Conservation (phyloP, 1,140 invertebrate genomes). For the Penaeus vannamei region DNA sequence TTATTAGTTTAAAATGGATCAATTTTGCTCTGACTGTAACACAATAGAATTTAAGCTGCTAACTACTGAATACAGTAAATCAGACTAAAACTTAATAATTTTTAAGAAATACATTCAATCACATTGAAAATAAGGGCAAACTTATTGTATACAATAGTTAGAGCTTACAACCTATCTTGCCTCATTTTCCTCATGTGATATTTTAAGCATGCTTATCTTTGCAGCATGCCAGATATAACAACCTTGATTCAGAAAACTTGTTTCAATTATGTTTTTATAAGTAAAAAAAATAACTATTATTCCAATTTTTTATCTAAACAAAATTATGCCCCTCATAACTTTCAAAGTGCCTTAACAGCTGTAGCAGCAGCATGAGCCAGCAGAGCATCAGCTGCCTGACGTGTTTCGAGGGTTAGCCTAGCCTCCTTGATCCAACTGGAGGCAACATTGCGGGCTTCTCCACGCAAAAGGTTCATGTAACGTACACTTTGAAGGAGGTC, state of each 20-base stretch:
- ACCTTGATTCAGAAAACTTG: not conserved
- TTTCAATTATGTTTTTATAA: not conserved
- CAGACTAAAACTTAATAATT: no score
- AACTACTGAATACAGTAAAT: no score
- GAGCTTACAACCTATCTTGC: no score
- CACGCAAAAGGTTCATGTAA: conserved; percentile 91
- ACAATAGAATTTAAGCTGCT: no score
- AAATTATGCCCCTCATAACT: not conserved
- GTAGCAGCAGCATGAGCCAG: conserved; percentile 82
- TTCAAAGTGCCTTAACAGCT: conserved; percentile 67
- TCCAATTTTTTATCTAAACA: not conserved
- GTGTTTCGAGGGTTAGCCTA: conserved; percentile 87
- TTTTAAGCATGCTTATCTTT: no score
- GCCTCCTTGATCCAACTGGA: conserved; percentile 90
- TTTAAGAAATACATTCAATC: no score
- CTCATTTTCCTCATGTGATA: no score
- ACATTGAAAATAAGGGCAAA: no score
- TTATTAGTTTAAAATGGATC: no score
- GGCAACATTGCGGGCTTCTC: conserved; percentile 86
- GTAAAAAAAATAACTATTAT: not conserved
- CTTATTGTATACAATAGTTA: no score
- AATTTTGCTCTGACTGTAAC: no score
- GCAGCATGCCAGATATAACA: no score
- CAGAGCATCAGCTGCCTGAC: conserved; percentile 88
- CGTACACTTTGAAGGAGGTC: conserved; percentile 87